Percentiles rank a stretch among this genome's conserved stretches.
phyloP scores from a whole-genome alignment of 1,140 invertebrate species.

The Saccostrea echinata region DNA sequence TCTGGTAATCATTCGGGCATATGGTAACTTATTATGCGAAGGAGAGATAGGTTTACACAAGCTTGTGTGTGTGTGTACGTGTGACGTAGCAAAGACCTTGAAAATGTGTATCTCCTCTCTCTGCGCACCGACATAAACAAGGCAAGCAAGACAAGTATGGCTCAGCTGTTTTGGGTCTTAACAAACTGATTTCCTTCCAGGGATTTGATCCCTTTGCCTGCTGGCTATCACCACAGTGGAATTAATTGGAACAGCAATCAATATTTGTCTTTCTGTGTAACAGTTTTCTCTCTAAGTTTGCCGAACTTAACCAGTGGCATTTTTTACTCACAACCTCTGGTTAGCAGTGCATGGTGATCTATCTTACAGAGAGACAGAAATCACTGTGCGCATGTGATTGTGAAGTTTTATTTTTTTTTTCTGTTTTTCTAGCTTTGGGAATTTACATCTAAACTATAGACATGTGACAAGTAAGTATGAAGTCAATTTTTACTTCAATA shows the following conservation, averaged over 20 bases:
- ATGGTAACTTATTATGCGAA: constrained; percentile 15
- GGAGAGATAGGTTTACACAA: constrained; percentile 32
- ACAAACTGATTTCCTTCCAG: not conserved
- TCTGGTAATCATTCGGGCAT: constrained; percentile 19
- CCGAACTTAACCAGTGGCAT: not conserved
- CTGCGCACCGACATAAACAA: constrained; percentile 30
- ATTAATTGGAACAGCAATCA: constrained; percentile 35
- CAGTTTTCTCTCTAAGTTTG: not conserved
- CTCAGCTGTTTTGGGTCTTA: constrained; percentile 27
- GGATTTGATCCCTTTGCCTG: not conserved
- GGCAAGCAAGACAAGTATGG: constrained; percentile 22
- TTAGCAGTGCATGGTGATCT: not conserved
- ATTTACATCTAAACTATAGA: not conserved
- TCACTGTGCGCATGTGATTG: not conserved
- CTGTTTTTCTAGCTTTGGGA: not conserved
- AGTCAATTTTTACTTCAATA: not conserved
- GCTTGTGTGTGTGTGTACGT: constrained; percentile 8
- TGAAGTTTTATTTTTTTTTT: not conserved
- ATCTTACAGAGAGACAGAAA: not conserved
- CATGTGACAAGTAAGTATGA: constrained; percentile 26
- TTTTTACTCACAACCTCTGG: constrained; percentile 8
- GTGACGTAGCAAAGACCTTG: constrained; percentile 29
- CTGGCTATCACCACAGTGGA: not conserved
- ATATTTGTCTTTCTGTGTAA: constrained; percentile 23
- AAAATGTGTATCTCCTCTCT: constrained; percentile 30